Base-by-base conservation (phyloP, 2,797 vertebrate genomes). In the Picus viridis region DNA sequence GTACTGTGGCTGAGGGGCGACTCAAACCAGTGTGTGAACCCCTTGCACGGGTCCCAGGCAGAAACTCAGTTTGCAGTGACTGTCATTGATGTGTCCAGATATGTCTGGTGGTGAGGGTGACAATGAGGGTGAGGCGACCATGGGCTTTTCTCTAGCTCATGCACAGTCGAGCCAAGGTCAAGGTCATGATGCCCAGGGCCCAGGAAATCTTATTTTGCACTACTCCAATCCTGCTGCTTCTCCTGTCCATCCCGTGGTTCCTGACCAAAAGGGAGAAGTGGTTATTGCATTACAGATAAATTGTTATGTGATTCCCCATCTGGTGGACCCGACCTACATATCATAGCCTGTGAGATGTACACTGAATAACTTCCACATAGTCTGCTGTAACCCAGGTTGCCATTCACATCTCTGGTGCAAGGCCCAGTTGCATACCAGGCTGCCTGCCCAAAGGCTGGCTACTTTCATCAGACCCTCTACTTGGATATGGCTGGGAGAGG, bases 371-470 rank as follows among this genome's bases (percentile, higher is more conserved):
- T 4, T 83, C 51, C 51, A 29, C 36, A 2, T 14, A 27, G 53
- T n/a, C 26, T 74, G n/a, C 61, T 73, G 16, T 10, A n/a, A 43
- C 10, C 1, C 34, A 43, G 27, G 24, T 19, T 63, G 68, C 57
- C 22, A 2, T 26, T 59, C 39, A 14, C 0, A 11, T 17, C 45
- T 24, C 32, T 18, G 14, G 12, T 62, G 51, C 0, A 1, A 58
- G 53, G 51, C 20, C 7, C 36, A 2, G 5, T 29, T 32, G 23
- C 3, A 0, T 74, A 39, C 64, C 2, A 0, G 16, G 57, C 72
- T 77, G 34, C 39, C 63, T n/a, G 32, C 53, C 57, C 7, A 0
- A 61, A 79, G 32, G 12, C 29, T 77, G 64, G 26, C 11, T 23
- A 4, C 36, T 90, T 70, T 62, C 9, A 10, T n/a, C 2, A 1